Evolutionary conservation across 2,113 vertebrate species (phyloP), one percentile per base, ranked within the genome.

Genomic region (Mormyrus lacerda): DNA sequence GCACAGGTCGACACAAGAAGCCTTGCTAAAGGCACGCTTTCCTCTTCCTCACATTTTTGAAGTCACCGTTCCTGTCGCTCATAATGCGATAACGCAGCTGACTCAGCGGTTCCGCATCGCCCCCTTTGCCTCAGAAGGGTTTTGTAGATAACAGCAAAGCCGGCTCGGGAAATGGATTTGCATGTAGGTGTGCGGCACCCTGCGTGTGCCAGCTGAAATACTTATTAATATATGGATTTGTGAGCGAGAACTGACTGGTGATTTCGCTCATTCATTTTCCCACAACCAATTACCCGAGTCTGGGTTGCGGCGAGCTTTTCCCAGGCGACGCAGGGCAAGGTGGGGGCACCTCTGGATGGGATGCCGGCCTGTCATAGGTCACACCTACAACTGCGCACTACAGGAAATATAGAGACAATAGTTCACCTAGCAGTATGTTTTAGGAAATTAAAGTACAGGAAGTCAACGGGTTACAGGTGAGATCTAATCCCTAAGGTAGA

Each of bases 71-170:
- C 21, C 55, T 39, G 48, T 73, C 44, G 19, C 55, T 73, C 10
- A 47, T 42, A 47, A 88, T 27, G 61, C 58, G 65, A 15, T 85
- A 27, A 50, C 83, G 31, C n/a, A 6, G 61, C 87, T 45, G 61
- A 65, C 53, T 88, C 15, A 3, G n/a, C 61, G 3, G 61, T 88
- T 73, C 61, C 6, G n/a, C 45, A n/a, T 31, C 15, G 11, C 6
- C n/a, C 55, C 58, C 15, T 53, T 3, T 73, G 48, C 88, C 55
- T 45, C 89, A 87, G 45, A 79, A 92, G 92, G 91, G 89, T 89
- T 91, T 83, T 89, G 76, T 89, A 65, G 90, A 94, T 85, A 90
- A 89, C 76, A 86, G 47, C 31, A 58, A 21, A 79, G 82, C 24
- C 31, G 19, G 15, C 45, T 83, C 35, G 42, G 86, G 91, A 91